These are phyloP conservation scores for Syritta pipiens DNA, from an alignment of 2,888 invertebrate genomes.

Conservation along the genomic window DNA sequence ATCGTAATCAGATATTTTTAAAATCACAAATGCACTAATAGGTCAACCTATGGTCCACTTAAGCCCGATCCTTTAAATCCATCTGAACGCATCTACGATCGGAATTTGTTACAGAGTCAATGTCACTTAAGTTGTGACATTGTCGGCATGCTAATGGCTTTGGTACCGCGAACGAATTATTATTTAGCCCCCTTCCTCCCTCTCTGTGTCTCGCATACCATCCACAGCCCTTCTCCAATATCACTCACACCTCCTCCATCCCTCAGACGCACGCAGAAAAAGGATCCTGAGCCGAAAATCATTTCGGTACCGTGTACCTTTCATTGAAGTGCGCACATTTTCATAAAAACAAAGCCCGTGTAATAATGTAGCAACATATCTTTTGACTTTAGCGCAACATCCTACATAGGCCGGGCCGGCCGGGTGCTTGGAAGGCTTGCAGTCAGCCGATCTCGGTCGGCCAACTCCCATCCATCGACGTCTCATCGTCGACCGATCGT, in stretches of 20 bases:
- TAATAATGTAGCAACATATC: conserved; percentile 69
- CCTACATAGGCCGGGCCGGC: conserved; percentile 40
- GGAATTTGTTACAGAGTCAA: neutral
- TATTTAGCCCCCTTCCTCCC: conserved; percentile 14
- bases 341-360: conserved; percentile 69
- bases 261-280: neutral
- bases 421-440: neutral
- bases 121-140: conserved; percentile 28
- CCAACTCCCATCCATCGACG: conserved; percentile 63
- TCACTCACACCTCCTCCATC: neutral
- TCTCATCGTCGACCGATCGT: conserved; percentile 30
- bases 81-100: neutral
- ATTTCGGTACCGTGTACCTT: conserved; percentile 65
- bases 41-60: too few species aligned
- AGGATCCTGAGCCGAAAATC: conserved; percentile 46
- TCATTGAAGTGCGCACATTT: conserved; percentile 69
- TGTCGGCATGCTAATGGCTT: conserved; percentile 33
- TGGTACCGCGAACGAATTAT: conserved; percentile 22
- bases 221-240: neutral
- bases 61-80: neutral
- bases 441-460: conserved; percentile 4
- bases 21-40: too few species aligned
- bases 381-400: conserved; percentile 69
- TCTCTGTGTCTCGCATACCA: neutral
- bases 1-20: too few species aligned